A percentile compares a stretch with the other conserved stretches of the same genome.
These are phyloP conservation scores for Triops cancriformis DNA, from an alignment of 1,140 invertebrate genomes.

Conservation along the genomic window DNA sequence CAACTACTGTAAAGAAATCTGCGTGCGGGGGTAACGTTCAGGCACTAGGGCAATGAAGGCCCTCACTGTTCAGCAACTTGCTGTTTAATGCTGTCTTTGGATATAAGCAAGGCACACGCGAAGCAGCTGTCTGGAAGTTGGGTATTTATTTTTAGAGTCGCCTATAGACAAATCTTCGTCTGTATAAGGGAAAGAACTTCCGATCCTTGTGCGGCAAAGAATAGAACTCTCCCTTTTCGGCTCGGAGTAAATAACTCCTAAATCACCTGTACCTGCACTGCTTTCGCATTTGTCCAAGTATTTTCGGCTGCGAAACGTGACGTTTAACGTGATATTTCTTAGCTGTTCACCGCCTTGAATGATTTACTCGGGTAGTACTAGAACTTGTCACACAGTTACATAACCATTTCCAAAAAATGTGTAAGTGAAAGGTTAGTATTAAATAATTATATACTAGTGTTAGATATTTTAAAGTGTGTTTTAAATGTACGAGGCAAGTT, in stretches of 20 bases:
- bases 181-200: conserved; percentile 6
- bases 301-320: not conserved
- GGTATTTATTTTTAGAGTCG: conserved; percentile 12
- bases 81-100: conserved; percentile 13
- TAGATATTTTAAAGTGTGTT: too few species aligned
- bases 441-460: too few species aligned
- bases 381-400: too few species aligned
- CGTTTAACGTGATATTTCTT: too few species aligned
- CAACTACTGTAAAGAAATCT: not conserved
- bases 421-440: too few species aligned
- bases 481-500: not conserved
- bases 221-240: conserved; percentile 5
- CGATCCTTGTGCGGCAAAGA: not conserved
- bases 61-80: conserved; percentile 12
- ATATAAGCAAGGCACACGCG: conserved; percentile 1
- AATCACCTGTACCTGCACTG: not conserved
- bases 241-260: not conserved
- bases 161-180: conserved; percentile 13
- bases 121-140: conserved; percentile 4
- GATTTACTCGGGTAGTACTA: too few species aligned
- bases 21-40: not conserved
- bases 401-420: too few species aligned
- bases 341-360: too few species aligned
- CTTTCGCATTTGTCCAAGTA: not conserved
- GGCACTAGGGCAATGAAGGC: not conserved